A percentile compares a stretch with the other conserved stretches of the same genome.
phyloP scores from a whole-genome alignment of 2,888 invertebrate genomes.

The Neria commutata region DNA sequence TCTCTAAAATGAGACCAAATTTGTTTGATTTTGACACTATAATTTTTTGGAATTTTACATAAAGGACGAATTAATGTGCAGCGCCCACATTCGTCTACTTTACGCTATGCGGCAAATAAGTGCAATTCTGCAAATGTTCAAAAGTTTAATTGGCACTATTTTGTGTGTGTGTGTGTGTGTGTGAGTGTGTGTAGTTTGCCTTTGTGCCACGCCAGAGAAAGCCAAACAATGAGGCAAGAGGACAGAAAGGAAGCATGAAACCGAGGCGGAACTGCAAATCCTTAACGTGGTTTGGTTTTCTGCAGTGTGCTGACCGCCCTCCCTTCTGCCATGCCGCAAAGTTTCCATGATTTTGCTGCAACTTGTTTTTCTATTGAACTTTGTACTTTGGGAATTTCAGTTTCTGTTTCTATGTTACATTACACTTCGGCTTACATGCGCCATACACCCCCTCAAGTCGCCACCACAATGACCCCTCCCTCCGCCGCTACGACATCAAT shows the following conservation, averaged over 20 bases:
- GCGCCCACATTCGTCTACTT: too few species aligned
- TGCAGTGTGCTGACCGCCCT: slow-evolving; percentile 8
- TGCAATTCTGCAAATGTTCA: not conserved
- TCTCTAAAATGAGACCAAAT: too few species aligned
- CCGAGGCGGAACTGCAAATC: too few species aligned
- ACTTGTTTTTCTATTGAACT: slow-evolving; percentile 19
- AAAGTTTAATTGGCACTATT: slow-evolving; percentile 5
- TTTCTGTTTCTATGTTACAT: slow-evolving; percentile 2
- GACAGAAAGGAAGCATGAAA: too few species aligned
- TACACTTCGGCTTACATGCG: slow-evolving; percentile 1
- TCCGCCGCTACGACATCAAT: not conserved
- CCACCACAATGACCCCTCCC: not conserved
- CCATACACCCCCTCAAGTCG: not conserved
- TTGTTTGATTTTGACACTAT: not conserved
- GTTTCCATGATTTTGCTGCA: slow-evolving; percentile 5
- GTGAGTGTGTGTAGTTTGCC: not conserved
- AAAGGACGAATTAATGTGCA: too few species aligned
- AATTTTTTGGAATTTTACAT: too few species aligned
- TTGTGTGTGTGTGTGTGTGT: slow-evolving; percentile 21
- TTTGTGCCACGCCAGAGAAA: slow-evolving; percentile 35
- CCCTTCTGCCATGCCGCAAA: not conserved
- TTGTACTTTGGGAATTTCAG: slow-evolving; percentile 20
- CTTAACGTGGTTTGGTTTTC: too few species aligned
- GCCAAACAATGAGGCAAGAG: too few species aligned
- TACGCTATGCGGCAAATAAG: too few species aligned